Evolutionary conservation across 2,797 vertebrate genomes (phyloP), one percentile per base, ranked within the genome.

Genomic region (Ceyx erithaca): DNA sequence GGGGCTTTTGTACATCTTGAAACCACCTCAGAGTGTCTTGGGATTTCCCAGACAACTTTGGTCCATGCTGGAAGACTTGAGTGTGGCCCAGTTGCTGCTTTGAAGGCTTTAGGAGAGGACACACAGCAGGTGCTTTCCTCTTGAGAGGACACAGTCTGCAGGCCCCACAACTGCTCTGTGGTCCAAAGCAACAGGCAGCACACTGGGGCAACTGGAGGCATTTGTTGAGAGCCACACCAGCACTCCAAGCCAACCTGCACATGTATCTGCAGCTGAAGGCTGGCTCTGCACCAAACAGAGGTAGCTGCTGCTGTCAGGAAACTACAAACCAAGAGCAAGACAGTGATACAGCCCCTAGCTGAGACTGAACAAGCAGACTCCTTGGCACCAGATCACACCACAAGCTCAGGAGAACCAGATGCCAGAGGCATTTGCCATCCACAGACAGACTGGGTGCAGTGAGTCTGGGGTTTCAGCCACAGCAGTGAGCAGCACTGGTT

Each of bases 221-320:
- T 31, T 35, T 2, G 4, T 43, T 76, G 30, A 52, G 46, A 68
- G 31, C 31, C 46, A 59, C 61, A 48, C 10, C 49, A 80, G 40
- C 61, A 33, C 23, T 25, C n/a, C 45, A 59, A 41, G 52, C 16
- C 57, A 64, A 55, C 10, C 61, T 40, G 22, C 26, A 7, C 6
- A 16, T 16, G 1, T 14, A 10, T 14, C 22, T 28, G 49, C 54
- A 59, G 70, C 45, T 20, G n/a, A 41, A 6, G n/a, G 67, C 51
- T 0, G 1, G 21, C 63, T 41, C 2, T 13, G 31, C 48, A 48
- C 33, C 41, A 6, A 66, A n/a, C 41, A 70, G 30, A 55, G 0
- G 3, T 14, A 52, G 40, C 55, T 5, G 9, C 48, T 71, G 54
- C 57, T 63, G 45, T 23, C 35, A 57, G 41, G 54, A 70, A 71